Base-by-base conservation (phyloP, 1,140 invertebrate species). In the Drosophila guanche region DNA sequence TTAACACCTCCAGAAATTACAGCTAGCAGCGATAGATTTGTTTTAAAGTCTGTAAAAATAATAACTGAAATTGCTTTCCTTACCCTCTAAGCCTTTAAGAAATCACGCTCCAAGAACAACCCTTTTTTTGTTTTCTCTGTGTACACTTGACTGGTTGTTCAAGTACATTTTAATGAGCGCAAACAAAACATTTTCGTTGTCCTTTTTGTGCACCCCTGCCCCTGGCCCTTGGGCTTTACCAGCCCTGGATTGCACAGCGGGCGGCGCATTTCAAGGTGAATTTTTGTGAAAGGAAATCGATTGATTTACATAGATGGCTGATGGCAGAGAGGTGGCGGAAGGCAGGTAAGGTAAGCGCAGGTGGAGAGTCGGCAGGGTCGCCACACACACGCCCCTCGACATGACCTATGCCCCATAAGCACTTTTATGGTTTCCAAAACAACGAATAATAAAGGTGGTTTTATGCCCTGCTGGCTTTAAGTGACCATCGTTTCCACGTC, bases 391-490 rank as follows among this genome's bases (percentile, higher is more conserved):
- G 62, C 54, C 60, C 47, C 22, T 56, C 14, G 61, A 57, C 61
- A 55, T 68, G 75, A 79, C 79, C 80, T 66, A 56, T 55, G 71
- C 42, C 57, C 59, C 33, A 12, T 37, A 4, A 37, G 63, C 81
- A 86, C 59, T 86, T 81, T 59, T 71, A 48, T 22, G 81, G 81
- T 63, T 86, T 86, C 79, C 43, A 63, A 59, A 37, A 23, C n/a
- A 10, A 54, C 27, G 42, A 40, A 47, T 71, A 54, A 53, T 71
- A 55, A 71, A 71, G 52, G 68, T 60, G 20, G 20, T 10, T 46
- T 22, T 22, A 46, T 22, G 16, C 66, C 51, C 56, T 41, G 37
- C 22, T n/a, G 45, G 46, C 20, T 51, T 41, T 22, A 33, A 14
- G 46, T 33, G 7, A 25, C 8, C 22, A 48, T n/a, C 23, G 22